phyloP scores from a whole-genome alignment of 2,797 vertebrate species.

The Lutjanus argentimaculatus region DNA sequence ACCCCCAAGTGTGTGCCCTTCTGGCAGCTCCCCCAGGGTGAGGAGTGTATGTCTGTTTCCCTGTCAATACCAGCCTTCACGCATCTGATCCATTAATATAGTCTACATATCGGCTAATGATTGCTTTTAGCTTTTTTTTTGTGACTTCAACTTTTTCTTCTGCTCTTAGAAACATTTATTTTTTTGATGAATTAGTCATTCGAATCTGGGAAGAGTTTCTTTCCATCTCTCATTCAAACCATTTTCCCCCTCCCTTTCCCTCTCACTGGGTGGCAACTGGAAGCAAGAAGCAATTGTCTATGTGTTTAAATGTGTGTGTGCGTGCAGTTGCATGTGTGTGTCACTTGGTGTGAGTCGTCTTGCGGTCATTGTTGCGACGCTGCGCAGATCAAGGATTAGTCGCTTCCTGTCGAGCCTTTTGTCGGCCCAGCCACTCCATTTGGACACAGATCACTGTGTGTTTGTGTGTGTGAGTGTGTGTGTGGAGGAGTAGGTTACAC shows the following conservation, averaged over 20 bases:
- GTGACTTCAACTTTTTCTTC: neutral
- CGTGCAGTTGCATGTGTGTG: constrained; percentile 34
- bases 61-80: constrained; percentile 39
- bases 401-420: constrained; percentile 87
- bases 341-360: constrained; percentile 66
- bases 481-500: constrained; percentile 45
- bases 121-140: neutral
- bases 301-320: constrained; percentile 43
- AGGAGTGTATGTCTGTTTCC: constrained; percentile 55
- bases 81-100: constrained; percentile 31
- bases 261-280: constrained; percentile 75
- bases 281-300: constrained; percentile 72
- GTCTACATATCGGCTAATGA: neutral
- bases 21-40: constrained; percentile 54
- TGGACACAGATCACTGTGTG: constrained; percentile 79
- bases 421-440: constrained; percentile 84
- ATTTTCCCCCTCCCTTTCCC: constrained; percentile 29
- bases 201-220: constrained; percentile 24
- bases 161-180: neutral
- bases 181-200: constrained; percentile 5
- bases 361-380: constrained; percentile 83
- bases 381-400: constrained; percentile 88
- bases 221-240: constrained; percentile 15
- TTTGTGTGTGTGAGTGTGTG: constrained; percentile 27
- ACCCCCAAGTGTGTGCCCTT: constrained; percentile 63